Evolutionary conservation across 2,113 vertebrate genomes (phyloP).

Genomic region (Nerophis lumbriciformis): DNA sequence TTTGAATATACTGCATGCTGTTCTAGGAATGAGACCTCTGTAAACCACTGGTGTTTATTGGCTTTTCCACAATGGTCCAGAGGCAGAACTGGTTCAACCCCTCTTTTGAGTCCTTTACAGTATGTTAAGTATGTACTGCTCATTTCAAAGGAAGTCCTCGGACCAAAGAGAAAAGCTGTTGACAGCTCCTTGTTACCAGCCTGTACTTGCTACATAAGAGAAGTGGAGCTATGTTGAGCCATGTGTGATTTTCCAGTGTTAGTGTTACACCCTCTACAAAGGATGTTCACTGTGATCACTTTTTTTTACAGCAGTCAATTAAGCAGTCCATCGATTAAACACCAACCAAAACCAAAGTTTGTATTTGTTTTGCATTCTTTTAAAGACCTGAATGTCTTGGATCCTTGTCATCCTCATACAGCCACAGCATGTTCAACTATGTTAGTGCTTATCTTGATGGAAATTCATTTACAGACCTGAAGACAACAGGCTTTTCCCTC

Average conservation of each 20-base stretch:
- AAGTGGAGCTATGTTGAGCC: not conserved
- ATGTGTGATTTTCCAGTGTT: constrained; percentile 8
- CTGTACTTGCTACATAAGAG: constrained; percentile 14
- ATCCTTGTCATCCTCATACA: not conserved
- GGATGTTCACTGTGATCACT: constrained; percentile 1
- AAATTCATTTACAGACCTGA: not conserved
- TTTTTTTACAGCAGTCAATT: not conserved
- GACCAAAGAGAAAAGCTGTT: constrained; percentile 24
- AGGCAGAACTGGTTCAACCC: constrained; percentile 30
- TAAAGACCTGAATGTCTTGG: not conserved
- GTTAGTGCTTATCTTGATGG: not conserved
- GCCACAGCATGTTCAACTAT: not conserved
- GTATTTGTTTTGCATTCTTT: no score
- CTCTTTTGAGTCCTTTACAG: constrained; percentile 16
- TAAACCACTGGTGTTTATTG: constrained; percentile 31
- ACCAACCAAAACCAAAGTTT: no score
- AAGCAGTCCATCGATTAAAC: no score
- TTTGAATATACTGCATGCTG: constrained; percentile 27
- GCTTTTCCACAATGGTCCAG: constrained; percentile 29
- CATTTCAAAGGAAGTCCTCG: constrained; percentile 14
- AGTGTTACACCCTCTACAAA: not conserved
- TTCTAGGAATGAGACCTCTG: constrained; percentile 37
- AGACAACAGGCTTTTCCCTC: not conserved
- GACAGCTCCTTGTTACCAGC: constrained; percentile 14
- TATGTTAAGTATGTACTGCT: constrained; percentile 33